Evolutionary conservation across 2,113 vertebrate genomes (phyloP).

Genomic region (Falcunculus frontatus): DNA sequence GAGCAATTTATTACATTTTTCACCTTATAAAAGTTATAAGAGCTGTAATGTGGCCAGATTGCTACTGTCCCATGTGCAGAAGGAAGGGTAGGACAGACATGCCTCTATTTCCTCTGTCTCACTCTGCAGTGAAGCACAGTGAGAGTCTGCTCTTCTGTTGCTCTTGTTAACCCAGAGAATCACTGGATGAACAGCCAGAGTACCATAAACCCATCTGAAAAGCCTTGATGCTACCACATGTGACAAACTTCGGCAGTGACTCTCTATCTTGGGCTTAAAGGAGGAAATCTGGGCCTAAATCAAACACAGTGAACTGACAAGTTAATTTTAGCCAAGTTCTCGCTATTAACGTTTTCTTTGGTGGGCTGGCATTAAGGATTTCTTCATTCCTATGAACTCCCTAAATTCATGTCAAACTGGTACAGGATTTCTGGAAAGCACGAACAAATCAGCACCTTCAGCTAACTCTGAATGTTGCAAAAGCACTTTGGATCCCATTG

Average conservation of each 20-base stretch:
- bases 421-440: background rate
- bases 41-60: background rate
- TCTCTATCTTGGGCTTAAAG: background rate
- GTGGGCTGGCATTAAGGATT: background rate
- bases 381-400: background rate
- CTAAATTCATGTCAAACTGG: background rate
- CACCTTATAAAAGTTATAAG: background rate
- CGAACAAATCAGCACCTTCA: background rate
- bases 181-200: background rate
- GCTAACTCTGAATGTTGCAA: background rate
- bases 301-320: background rate
- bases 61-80: background rate
- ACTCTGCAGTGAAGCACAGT: background rate
- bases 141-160: background rate
- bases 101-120: background rate
- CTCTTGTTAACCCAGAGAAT: background rate
- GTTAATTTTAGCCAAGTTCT: background rate
- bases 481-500: background rate
- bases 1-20: background rate
- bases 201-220: background rate
- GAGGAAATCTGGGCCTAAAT: background rate
- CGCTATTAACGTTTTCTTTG: background rate
- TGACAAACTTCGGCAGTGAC: background rate
- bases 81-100: background rate
- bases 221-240: background rate